These are phyloP conservation scores for Colletes gigas DNA, from an alignment of 1,140 invertebrate species.

Conservation along the genomic window DNA sequence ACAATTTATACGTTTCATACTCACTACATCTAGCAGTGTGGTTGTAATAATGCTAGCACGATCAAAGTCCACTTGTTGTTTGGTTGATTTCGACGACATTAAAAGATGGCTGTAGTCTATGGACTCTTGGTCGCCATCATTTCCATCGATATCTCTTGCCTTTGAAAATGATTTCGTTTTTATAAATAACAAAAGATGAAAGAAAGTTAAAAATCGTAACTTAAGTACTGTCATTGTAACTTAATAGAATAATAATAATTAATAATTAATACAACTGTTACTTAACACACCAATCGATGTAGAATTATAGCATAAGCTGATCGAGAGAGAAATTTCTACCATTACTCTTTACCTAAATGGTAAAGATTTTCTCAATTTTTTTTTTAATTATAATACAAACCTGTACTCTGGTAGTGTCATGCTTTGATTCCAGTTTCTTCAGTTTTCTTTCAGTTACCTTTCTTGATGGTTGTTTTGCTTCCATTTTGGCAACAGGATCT, in stretches of 20 bases:
- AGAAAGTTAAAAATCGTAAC: too few relatives aligned
- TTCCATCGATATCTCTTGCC: neutral
- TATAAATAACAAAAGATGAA: neutral
- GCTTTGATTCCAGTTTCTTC: neutral
- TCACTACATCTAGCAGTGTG: conserved; percentile 72
- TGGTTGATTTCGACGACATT: conserved; percentile 20
- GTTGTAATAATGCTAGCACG: conserved; percentile 70
- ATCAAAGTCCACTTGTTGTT: conserved; percentile 56
- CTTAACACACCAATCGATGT: too few relatives aligned
- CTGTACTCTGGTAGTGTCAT: conserved; percentile 1
- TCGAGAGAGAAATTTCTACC: too few relatives aligned
- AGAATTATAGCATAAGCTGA: too few relatives aligned
- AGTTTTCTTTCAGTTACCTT: neutral
- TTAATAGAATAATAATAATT: too few relatives aligned
- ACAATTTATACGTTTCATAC: conserved; percentile 20
- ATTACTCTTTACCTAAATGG: neutral
- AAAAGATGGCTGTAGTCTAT: conserved; percentile 16
- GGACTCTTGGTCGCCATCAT: neutral
- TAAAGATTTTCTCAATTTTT: neutral
- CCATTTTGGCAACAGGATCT: neutral
- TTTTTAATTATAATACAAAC: neutral
- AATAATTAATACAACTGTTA: too few relatives aligned
- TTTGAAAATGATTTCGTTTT: neutral
- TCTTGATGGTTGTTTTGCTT: neutral
- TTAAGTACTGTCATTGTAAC: too few relatives aligned